Base-by-base conservation (phyloP, 2,888 invertebrate species). In the Lithophane ornitopus region DNA sequence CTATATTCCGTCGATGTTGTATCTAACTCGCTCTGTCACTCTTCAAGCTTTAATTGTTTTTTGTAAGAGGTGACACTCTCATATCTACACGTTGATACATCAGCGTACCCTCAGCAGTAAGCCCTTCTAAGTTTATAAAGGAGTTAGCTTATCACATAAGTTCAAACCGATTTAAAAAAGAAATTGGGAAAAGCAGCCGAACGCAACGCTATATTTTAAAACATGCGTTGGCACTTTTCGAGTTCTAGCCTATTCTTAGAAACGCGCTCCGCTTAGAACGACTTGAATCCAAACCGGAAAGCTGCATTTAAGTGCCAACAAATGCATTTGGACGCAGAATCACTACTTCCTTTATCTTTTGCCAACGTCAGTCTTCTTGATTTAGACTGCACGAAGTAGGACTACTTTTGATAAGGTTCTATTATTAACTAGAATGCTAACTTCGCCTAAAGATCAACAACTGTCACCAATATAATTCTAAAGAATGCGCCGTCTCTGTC, bases 1-100 rank as follows among this genome's bases (percentile, higher is more conserved):
- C 84, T 82, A 86, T 81, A 77, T 83, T 83, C 76, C 80, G 74
- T 87, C 79, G 56, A 81, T 89, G 87, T 89, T 88, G 87, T 87
- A 34, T 56, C 81, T 75, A 63, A 62, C 59, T 70, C 39, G 65
- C 67, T 69, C 34, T 74, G 44, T 66, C 65, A 41, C 61, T 61
- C 66, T 69, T 79, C 44, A 26, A 52, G 67, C 81, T 83, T 83
- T 74, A 8, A 19, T 41, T 41, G 74, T 67, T 9, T 65, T 34
- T 34, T 26, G 19, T 58, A 2, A 61, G 16, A 16, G 19, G 12
- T 71, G 69, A 26, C 41, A 28, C 12, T 19, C 26, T 26, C 19
- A 26, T 52, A 16, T 52, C 34, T 26, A n/a, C 39, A 41, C 2
- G 19, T 26, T 56, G 26, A 56, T 16, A 26, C 26, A 14, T 26